These are phyloP conservation scores for Spisula subtruncata DNA, from an alignment of 2,888 invertebrate species.

Conservation along the genomic window DNA sequence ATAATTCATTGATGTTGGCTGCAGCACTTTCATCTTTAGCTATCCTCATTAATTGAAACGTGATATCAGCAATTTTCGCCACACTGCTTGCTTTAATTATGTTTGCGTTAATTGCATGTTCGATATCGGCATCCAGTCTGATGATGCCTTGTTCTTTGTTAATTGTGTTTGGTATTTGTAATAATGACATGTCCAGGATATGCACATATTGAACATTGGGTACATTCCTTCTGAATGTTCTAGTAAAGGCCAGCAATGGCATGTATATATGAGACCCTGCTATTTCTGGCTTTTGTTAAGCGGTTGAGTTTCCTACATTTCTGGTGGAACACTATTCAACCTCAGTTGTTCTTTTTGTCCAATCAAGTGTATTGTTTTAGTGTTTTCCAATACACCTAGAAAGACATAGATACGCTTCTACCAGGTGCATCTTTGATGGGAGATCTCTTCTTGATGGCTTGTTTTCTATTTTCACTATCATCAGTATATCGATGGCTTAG, in stretches of 20 bases:
- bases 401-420: too few species aligned
- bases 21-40: neutral
- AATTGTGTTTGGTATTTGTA: neutral
- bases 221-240: too few species aligned
- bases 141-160: neutral
- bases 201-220: too few species aligned
- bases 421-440: too few species aligned
- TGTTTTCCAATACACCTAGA: too few species aligned
- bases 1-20: conserved; percentile 18
- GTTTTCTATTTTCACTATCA: neutral
- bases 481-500: too few species aligned
- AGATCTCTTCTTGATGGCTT: too few species aligned
- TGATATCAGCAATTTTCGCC: neutral
- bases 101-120: conserved; percentile 5
- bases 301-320: neutral
- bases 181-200: too few species aligned
- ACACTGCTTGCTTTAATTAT: neutral
- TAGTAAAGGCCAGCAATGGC: too few species aligned
- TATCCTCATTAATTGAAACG: conserved; percentile 6
- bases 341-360: neutral
- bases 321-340: neutral
- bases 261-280: too few species aligned
- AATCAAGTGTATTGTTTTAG: neutral
- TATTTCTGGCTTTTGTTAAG: too few species aligned
- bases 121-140: neutral